These are phyloP conservation scores for Ceryle rudis DNA, from an alignment of 2,797 vertebrate genomes.

Conservation along the genomic window DNA sequence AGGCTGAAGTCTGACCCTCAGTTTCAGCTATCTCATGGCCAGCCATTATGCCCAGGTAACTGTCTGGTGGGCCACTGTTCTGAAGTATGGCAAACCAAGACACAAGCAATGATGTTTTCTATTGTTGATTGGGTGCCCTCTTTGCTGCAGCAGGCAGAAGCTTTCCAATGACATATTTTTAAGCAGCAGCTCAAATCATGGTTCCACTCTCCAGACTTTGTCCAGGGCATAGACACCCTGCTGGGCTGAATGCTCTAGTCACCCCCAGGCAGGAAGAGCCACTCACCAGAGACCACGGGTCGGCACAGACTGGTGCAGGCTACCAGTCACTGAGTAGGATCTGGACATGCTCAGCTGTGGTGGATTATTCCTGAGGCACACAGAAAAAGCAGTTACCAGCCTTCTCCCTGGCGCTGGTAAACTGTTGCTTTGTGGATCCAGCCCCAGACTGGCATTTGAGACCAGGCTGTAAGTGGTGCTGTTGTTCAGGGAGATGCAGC, in stretches of 20 bases:
- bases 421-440: neutral
- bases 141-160: neutral
- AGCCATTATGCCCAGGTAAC: neutral
- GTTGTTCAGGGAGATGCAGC: conserved; percentile 23
- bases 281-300: neutral
- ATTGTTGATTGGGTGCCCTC: neutral
- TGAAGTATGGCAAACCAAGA: neutral
- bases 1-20: conserved; percentile 9
- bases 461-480: neutral
- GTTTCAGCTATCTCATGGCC: neutral
- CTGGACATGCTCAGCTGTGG: neutral
- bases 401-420: neutral
- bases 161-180: neutral
- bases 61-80: neutral
- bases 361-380: neutral
- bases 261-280: neutral
- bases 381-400: neutral
- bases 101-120: neutral
- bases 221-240: neutral
- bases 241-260: neutral
- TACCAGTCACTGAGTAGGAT: neutral
- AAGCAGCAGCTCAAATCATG: neutral
- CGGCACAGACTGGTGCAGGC: neutral
- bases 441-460: neutral
- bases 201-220: neutral